Evolutionary conservation across 2,888 invertebrate genomes (phyloP).

Genomic region (Acrobasis consociella): DNA sequence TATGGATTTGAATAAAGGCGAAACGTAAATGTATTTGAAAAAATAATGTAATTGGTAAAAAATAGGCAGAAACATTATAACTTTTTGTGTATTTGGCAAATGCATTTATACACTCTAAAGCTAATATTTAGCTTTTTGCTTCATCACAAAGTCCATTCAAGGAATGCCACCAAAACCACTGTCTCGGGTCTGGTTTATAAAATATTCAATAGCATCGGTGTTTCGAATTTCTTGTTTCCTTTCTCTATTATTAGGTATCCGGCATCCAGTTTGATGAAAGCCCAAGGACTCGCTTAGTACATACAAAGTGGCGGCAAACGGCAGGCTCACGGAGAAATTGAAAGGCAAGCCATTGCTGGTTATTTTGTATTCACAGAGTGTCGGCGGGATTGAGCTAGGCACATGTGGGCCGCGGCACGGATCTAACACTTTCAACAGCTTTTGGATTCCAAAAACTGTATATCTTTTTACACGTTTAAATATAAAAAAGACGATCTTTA

Average conservation of each 20-base stretch:
- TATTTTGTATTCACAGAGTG: slow-evolving; percentile 73
- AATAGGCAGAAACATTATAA: no score
- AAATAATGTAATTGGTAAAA: no score
- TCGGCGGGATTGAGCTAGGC: slow-evolving; percentile 64
- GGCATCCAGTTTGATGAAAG: slow-evolving; percentile 44
- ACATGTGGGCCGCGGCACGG: slow-evolving; percentile 73
- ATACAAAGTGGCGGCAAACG: slow-evolving; percentile 52
- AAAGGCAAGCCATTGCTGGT: slow-evolving; percentile 55
- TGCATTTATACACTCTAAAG: no score
- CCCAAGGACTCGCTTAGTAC: slow-evolving; percentile 41
- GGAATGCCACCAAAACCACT: neutral
- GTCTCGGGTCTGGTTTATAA: neutral
- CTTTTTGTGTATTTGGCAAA: no score
- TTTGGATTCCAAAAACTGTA: slow-evolving; percentile 34
- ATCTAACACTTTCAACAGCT: slow-evolving; percentile 54
- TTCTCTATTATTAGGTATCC: slow-evolving; percentile 36
- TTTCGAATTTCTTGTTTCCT: slow-evolving; percentile 17
- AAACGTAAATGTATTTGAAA: no score
- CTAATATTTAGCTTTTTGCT: no score
- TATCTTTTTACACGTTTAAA: no score
- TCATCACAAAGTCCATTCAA: neutral
- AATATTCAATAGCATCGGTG: slow-evolving; percentile 12
- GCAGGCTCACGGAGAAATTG: slow-evolving; percentile 59
- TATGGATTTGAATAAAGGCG: no score
- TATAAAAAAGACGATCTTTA: no score